Percentiles rank a stretch among this genome's conserved stretches.
Evolutionary conservation across 2,888 invertebrate genomes (phyloP).

Genomic region (Limnephilus auricula): DNA sequence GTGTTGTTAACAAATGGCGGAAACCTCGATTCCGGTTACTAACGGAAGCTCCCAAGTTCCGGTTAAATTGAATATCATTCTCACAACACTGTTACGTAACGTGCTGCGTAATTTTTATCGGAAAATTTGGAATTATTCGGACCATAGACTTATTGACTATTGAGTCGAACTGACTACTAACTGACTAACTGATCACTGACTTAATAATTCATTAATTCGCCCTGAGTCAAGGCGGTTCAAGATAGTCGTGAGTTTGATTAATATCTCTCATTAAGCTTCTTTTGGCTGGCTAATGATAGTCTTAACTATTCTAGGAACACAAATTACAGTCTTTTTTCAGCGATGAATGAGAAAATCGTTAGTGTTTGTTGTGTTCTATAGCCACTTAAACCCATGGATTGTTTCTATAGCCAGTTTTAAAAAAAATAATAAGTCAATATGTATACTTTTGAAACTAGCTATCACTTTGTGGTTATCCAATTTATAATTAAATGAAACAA

Average conservation of each 20-base stretch:
- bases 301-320: background rate
- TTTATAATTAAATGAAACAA: too few relatives aligned
- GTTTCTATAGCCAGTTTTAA: background rate
- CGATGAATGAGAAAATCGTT: background rate
- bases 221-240: background rate
- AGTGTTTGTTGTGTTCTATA: background rate
- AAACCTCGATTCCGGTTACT: background rate
- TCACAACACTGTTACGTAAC: background rate
- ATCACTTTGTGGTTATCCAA: too few relatives aligned
- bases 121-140: background rate
- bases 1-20: background rate
- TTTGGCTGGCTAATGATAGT: background rate
- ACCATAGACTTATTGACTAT: background rate
- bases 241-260: conserved; percentile 7
- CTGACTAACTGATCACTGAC: background rate
- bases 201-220: background rate
- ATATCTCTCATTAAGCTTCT: background rate
- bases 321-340: background rate
- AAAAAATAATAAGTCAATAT: too few relatives aligned
- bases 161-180: background rate
- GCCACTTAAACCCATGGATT: background rate
- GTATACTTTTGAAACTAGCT: too few relatives aligned
- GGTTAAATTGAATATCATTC: background rate
- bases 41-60: background rate
- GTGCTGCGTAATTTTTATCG: background rate